Evolutionary conservation across 2,797 vertebrate species (phyloP), one percentile per base, ranked within the genome.

Genomic region (Brachyalestes nurse): DNA sequence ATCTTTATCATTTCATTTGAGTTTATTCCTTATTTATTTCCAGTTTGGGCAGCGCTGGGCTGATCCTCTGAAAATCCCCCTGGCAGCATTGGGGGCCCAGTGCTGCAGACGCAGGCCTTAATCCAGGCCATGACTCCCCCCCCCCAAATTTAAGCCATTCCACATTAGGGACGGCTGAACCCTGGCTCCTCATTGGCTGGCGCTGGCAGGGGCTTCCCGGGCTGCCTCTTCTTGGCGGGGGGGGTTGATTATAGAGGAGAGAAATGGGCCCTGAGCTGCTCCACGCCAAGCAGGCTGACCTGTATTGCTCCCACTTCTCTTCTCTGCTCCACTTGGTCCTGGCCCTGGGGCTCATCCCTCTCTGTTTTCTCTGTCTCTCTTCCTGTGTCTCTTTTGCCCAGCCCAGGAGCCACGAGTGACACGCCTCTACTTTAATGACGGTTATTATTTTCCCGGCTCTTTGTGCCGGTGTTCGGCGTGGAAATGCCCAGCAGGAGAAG

Each of bases 91-190:
- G 62, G 83, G 81, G 87, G 85, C 85, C 87, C 86, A 82, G 77
- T 78, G 82, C 86, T 70, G 76, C 87, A 87, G 83, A 88, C 87
- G 85, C 81, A 85, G 86, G 74, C 85, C 88, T 83, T 89, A 90
- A 90, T 90, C 87, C 85, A 87, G 86, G 86, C 86, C 88, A 87
- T 86, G 85, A 87, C 89, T 88, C 85, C 80, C 82, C 79, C 79
- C 82, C 81, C 74, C 83, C 82, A 83, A 87, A 87, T 89, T 86
- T 88, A 88, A 88, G 89, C 86, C 85, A 89, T 87, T 88, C 83
- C 88, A 89, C 83, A 90, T 89, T 89, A 89, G 89, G 85, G 72
- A 86, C 76, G 86, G 87, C 82, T 89, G 83, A 85, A 89, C 78
- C 64, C 79, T 82, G 77, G 55, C 47, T 87, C 85, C 82, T 86